phyloP scores from a whole-genome alignment of 2,888 invertebrate genomes.

The Athalia cordata region DNA sequence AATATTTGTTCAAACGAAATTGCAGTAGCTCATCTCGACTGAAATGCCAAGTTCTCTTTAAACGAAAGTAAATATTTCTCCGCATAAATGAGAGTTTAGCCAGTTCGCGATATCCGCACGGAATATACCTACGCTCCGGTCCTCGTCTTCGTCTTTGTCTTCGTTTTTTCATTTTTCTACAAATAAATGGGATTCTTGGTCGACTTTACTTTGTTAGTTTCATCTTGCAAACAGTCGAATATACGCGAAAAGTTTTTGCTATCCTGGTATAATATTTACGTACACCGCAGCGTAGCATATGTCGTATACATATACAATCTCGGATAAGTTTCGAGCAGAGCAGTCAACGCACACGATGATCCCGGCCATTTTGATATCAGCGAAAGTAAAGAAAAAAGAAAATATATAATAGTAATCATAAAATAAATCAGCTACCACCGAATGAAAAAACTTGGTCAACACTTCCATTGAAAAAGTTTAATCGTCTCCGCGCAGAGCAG shows the following conservation, averaged over 20 bases:
- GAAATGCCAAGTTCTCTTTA: neutral
- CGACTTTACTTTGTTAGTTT: slow-evolving; percentile 16
- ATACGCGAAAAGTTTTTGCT: neutral
- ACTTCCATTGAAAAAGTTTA: slow-evolving; percentile 52
- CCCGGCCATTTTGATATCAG: neutral
- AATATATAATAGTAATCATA: neutral
- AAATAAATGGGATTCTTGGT: neutral
- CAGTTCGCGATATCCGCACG: neutral
- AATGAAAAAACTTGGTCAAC: slow-evolving; percentile 12
- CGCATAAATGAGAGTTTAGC: neutral
- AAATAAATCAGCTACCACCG: neutral
- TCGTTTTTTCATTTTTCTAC: neutral
- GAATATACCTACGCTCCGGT: neutral
- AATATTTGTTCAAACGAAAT: slow-evolving; percentile 36
- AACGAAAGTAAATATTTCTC: slow-evolving; percentile 32
- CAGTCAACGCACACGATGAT: neutral
- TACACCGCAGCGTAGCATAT: neutral
- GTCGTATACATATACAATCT: neutral
- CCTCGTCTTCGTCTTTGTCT: neutral
- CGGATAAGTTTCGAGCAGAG: neutral
- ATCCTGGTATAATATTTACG: too few relatives aligned
- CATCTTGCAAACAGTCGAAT: neutral
- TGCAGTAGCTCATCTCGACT: slow-evolving; percentile 6
- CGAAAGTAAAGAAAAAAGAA: neutral
- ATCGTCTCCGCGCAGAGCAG: slow-evolving; percentile 35